Base-by-base conservation (phyloP, 2,888 invertebrate species). In the Steromphala cineraria region DNA sequence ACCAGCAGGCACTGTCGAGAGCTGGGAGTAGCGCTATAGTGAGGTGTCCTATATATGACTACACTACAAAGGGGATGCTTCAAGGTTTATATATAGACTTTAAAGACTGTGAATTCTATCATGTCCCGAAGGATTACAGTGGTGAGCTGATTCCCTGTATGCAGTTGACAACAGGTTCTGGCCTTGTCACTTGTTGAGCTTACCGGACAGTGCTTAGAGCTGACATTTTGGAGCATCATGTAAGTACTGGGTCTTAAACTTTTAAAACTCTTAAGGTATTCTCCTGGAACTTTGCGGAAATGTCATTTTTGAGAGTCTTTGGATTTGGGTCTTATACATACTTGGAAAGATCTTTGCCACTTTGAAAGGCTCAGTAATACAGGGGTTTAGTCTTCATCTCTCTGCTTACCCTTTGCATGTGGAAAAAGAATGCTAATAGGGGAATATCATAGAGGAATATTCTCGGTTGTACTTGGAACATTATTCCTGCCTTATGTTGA, bases 81-180 rank as follows among this genome's bases (percentile, higher is more conserved):
- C 40, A 71, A 36, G 71, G 71, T 71, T 71, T 71, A 71, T 71
- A 71, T 71, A 71, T 71, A 71, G 71, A 71, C 40, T 71, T 71
- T 71, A 71, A 71, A 71, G 71, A 71, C 71, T 71, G n/a, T 71
- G 71, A 71, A 71, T 71, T 71, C 71, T 71, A n/a, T 71, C 71
- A 71, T 71, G 71, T 71, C 71, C 71, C 40, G 36, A 7, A 71
- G 71, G 71, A 71, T 71, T 71, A 71, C 15, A 36, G 17, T 19
- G 31, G 19, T 36, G 36, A n/a, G n/a, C 71, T 71, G 71, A 71
- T 71, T 71, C 71, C 40, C 71, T 71, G 71, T n/a, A 36, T n/a
- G 31, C 10, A 19, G 40, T n/a, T 19, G 28, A 36, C 19, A 40
- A 71, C 71, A 71, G 71, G 71, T 71, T n/a, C 40, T 36, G 19